These are phyloP conservation scores for Colletes gigas DNA, from an alignment of 1,140 invertebrate species.

Conservation along the genomic window DNA sequence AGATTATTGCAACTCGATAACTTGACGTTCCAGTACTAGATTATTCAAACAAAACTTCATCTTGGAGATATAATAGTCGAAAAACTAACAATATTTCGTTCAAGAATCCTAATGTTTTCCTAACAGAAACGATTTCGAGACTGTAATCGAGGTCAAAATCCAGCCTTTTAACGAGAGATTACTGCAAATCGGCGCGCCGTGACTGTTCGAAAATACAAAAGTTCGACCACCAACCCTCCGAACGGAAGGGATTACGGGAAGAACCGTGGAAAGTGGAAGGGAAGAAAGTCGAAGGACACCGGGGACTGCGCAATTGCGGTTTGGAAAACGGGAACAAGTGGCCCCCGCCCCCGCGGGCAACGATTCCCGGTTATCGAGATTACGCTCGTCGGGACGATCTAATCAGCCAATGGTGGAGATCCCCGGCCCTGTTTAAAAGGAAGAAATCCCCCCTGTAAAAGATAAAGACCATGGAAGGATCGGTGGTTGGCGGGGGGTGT, in stretches of 20 bases:
- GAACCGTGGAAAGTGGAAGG: neutral
- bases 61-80: too few species aligned
- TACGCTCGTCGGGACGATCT: constrained; percentile 32
- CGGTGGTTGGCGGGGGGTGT: neutral
- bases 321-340: constrained; percentile 13
- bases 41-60: too few species aligned
- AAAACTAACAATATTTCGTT: too few species aligned
- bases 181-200: too few species aligned
- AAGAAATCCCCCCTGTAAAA: constrained; percentile 42
- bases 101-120: too few species aligned
- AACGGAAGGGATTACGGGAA: neutral
- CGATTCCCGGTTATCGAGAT: constrained; percentile 46
- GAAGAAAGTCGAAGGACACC: neutral
- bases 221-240: too few species aligned
- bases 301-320: constrained; percentile 34
- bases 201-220: too few species aligned
- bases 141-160: neutral
- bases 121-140: neutral
- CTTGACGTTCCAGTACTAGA: too few species aligned
- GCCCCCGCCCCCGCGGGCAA: neutral
- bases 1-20: too few species aligned
- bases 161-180: too few species aligned
- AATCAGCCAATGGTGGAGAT: constrained; percentile 57
- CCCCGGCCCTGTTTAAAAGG: constrained; percentile 52
- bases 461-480: constrained; percentile 34